A percentile compares a stretch with the other conserved stretches of the same genome.
phyloP scores from a whole-genome alignment of 1,140 invertebrate genomes.

The Ceratina japonica region DNA sequence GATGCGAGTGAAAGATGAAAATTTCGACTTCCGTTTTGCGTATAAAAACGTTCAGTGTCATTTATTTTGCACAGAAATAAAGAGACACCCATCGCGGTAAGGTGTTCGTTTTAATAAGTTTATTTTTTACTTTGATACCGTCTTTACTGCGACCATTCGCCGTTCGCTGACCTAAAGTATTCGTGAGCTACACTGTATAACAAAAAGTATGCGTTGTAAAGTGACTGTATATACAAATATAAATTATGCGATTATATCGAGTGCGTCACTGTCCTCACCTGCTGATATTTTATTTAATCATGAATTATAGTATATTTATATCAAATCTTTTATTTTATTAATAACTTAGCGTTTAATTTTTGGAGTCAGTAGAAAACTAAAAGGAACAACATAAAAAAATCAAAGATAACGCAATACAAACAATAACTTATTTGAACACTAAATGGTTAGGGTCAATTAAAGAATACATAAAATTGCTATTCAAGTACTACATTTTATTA shows the following conservation, averaged over 20 bases:
- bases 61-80: conserved; percentile 37
- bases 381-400: too few species aligned
- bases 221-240: conserved; percentile 79
- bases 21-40: conserved; percentile 17
- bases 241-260: conserved; percentile 75
- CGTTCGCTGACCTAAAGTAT: conserved; percentile 67
- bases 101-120: conserved; percentile 65
- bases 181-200: conserved; percentile 69
- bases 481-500: too few species aligned
- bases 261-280: too few species aligned
- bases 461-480: too few species aligned
- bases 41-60: conserved; percentile 29
- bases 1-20: neutral
- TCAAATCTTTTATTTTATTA: too few species aligned
- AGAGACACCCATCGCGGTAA: conserved; percentile 45
- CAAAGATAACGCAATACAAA: too few species aligned
- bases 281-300: too few species aligned
- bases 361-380: too few species aligned
- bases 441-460: too few species aligned
- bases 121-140: conserved; percentile 75
- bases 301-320: too few species aligned
- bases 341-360: too few species aligned
- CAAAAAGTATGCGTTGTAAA: conserved; percentile 77
- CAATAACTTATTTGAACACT: too few species aligned
- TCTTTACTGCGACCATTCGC: conserved; percentile 66